phyloP scores from a whole-genome alignment of 2,797 vertebrate species.

The Enteromius afrohamiltoni region DNA sequence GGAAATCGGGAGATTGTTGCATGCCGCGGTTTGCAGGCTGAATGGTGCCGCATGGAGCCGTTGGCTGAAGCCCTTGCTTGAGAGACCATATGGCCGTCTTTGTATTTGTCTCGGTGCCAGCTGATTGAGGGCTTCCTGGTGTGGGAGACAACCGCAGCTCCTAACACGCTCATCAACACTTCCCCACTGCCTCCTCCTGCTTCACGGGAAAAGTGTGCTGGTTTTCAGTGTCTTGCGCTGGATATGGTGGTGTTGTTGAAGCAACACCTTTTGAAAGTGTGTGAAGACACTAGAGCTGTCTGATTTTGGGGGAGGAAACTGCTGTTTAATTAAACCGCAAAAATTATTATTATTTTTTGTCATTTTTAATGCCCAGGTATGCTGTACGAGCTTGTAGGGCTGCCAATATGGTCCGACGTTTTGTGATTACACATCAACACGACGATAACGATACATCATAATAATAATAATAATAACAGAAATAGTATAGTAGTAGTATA shows the following conservation, averaged over 20 bases:
- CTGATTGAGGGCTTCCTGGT: slow-evolving; percentile 64
- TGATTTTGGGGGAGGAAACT: not conserved
- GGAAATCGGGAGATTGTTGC: slow-evolving; percentile 39
- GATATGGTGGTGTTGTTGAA: not conserved
- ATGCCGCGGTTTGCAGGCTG: slow-evolving; percentile 19
- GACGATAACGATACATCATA: not conserved
- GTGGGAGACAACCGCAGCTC: slow-evolving; percentile 66
- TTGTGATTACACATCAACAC: not conserved
- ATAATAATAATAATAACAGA: no score
- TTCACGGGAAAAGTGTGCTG: slow-evolving; percentile 35
- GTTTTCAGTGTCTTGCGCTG: not conserved
- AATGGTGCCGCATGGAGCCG: slow-evolving; percentile 20
- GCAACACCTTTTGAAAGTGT: not conserved
- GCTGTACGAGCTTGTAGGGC: not conserved
- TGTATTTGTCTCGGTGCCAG: slow-evolving; percentile 71
- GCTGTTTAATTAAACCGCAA: no score
- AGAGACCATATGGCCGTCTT: slow-evolving; percentile 73
- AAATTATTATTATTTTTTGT: no score
- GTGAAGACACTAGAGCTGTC: not conserved
- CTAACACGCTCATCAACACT: slow-evolving; percentile 52
- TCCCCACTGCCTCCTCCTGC: slow-evolving; percentile 15
- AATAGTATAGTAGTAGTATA: no score
- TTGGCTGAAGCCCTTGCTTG: slow-evolving; percentile 42
- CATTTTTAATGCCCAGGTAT: not conserved
- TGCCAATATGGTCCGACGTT: not conserved